phyloP scores from a whole-genome alignment of 2,113 vertebrate genomes.

The Aleadryas rufinucha region DNA sequence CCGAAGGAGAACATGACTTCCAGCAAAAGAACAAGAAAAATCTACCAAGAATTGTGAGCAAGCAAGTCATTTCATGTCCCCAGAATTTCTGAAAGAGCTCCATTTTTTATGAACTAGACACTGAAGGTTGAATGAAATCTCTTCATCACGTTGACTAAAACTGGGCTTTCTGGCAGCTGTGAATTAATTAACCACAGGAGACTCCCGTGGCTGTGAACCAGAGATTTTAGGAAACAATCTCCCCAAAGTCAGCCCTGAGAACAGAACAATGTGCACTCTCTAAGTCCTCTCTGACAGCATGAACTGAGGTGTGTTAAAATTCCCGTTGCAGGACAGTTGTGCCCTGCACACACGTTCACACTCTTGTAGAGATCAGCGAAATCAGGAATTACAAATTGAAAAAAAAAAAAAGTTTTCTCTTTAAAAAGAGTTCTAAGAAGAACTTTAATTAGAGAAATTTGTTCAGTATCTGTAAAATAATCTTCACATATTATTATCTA shows the following conservation, averaged over 20 bases:
- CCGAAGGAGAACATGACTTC: background rate
- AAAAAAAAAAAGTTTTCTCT: background rate
- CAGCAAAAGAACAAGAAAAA: background rate
- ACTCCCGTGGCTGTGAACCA: background rate
- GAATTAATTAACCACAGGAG: background rate
- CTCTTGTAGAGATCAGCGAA: background rate
- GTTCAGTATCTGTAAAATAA: background rate
- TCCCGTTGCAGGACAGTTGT: background rate
- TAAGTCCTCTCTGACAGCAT: background rate
- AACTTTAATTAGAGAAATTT: slow-evolving; percentile 2
- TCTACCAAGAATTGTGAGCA: background rate
- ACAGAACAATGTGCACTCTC: background rate
- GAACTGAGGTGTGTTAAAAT: background rate
- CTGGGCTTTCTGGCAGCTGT: background rate
- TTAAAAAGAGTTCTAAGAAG: background rate
- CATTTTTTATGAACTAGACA: background rate
- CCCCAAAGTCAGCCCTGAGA: background rate
- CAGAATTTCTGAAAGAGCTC: background rate
- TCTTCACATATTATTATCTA: background rate
- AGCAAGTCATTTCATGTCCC: background rate
- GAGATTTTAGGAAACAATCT: background rate
- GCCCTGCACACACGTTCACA: background rate
- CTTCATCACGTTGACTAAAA: background rate
- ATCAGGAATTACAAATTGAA: too few relatives aligned
- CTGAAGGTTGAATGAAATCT: background rate